Evolutionary conservation across 2,888 invertebrate genomes (phyloP), one percentile per base, ranked within the genome.

Genomic region (Halocaridina rubra): DNA sequence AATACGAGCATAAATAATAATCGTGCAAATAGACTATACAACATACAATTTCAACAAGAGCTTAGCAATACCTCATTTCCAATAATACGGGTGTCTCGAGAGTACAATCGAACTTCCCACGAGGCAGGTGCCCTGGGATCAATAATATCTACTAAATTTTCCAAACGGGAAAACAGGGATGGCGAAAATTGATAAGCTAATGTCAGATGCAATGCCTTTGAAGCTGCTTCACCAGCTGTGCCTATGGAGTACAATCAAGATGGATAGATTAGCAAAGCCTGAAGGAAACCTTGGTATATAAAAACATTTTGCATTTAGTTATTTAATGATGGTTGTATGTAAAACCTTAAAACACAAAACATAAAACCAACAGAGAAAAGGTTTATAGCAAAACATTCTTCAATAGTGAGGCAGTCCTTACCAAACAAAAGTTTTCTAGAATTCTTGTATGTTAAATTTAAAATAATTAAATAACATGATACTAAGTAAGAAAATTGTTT

Each of bases 51-150:
- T n/a, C n/a, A n/a, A n/a, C n/a, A n/a, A n/a, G n/a, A n/a, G n/a
- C n/a, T n/a, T n/a, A n/a, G 8, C 3, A 13, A 53, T 53, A 53
- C 53, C 53, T 53, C 53, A 53, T 53, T 53, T 19, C 53, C 53
- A n/a, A 53, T 4, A 89, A 96, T 93, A 88, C 95, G 92, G 10
- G 94, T 93, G 91, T 97, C 97, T 88, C 96, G 93, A 0, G 97
- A 97, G 91, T 97, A 97, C 4, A 97, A 92, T 80, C 96, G 93
- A 64, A 97, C 91, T 91, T 97, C 96, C 97, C 97, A 97, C 89
- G 93, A 93, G 29, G 94, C 93, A 59, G 93, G 93, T 64, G 93
- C 93, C 75, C 92, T 92, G 0, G 94, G 93, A 89, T 94, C 94
- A 88, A 97, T 92, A 78, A 93, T 93, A 89, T 95, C 94, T 30